Conservation (phyloP, 53 echinoderm and acorn worm species). For the Apostichopus leukothele region DNA sequence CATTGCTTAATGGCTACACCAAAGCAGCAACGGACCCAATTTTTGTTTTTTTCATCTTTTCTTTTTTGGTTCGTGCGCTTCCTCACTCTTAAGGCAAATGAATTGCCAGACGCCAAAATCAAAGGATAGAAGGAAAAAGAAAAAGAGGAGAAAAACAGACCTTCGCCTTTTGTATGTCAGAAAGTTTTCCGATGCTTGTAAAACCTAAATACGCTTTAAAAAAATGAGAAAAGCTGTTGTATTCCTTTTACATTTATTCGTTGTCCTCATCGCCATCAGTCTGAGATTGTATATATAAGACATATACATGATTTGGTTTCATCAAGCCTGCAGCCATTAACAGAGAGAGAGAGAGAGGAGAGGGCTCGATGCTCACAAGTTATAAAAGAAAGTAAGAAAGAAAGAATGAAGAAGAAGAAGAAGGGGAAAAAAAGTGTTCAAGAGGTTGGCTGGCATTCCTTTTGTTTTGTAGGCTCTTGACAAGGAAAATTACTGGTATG, state of each 20-base stretch:
- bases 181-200: slow-evolving; percentile 11
- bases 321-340: slow-evolving; percentile 50
- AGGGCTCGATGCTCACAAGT: background rate
- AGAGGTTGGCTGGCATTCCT: slow-evolving; percentile 17
- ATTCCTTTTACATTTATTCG: slow-evolving; percentile 4
- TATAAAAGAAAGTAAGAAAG: too few species aligned
- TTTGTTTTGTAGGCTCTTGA: slow-evolving; percentile 49
- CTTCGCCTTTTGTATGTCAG: background rate
- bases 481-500: slow-evolving; percentile 53
- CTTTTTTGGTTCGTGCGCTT: background rate
- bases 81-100: slow-evolving; percentile 37
- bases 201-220: slow-evolving; percentile 40
- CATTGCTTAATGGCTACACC: slow-evolving; percentile 45
- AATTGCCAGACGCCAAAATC: slow-evolving; percentile 14
- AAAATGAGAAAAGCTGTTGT: slow-evolving; percentile 32
- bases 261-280: background rate
- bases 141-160: background rate
- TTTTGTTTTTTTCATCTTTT: background rate
- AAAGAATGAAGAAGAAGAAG: background rate
- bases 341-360: background rate
- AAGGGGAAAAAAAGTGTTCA: background rate
- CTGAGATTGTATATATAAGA: slow-evolving; percentile 44
- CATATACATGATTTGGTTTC: slow-evolving; percentile 49
- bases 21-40: background rate
- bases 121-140: background rate